Conservation (phyloP, 1,140 invertebrate species). For the Caerostris extrusa region DNA sequence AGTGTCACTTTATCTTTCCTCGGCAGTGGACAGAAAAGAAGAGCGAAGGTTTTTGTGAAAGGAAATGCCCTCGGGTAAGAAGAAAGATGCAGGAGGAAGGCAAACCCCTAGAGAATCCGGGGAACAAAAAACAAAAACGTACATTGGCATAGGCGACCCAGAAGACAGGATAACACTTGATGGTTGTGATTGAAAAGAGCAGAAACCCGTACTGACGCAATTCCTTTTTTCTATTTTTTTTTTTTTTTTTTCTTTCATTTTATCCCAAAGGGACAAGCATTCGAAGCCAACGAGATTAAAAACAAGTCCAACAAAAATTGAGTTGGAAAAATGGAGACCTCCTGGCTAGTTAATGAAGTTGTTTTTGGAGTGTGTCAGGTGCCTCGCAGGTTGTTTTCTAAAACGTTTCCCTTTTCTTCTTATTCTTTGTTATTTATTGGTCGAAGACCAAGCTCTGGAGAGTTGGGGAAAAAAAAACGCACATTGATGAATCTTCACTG, state of each 20-base stretch:
- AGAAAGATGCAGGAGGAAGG: neutral
- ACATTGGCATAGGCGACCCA: constrained; percentile 32
- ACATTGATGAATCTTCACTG: neutral
- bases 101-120: neutral
- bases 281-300: constrained; percentile 14
- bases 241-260: too few species aligned
- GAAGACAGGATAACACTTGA: neutral
- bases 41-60: neutral
- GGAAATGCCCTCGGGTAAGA: neutral
- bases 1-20: constrained; percentile 16
- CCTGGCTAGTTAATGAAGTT: constrained; percentile 77
- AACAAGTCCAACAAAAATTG: constrained; percentile 53
- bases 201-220: constrained; percentile 8
- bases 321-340: constrained; percentile 70
- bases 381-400: constrained; percentile 54
- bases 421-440: constrained; percentile 32
- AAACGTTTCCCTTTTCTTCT: neutral
- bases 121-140: constrained; percentile 22
- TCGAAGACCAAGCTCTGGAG: neutral
- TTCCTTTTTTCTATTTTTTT: neutral
- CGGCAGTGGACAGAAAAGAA: neutral
- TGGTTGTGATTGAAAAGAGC: constrained; percentile 3
- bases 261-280: neutral
- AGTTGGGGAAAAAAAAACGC: neutral
- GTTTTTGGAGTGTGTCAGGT: constrained; percentile 76